phyloP scores from a whole-genome alignment of 2,888 invertebrate species.

The Aromia moschata region DNA sequence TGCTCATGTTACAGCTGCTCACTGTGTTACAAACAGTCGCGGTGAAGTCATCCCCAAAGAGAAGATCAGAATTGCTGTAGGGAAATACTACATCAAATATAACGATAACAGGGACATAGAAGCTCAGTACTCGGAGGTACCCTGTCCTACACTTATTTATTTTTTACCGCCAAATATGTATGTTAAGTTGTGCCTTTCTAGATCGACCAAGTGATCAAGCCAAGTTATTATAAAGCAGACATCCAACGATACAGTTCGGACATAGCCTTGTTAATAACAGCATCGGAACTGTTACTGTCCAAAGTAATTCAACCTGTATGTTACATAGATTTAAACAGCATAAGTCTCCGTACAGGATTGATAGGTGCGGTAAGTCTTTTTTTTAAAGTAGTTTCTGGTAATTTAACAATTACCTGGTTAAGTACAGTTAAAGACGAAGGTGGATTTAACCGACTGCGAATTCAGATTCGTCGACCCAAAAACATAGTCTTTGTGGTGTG shows the following conservation, averaged over 20 bases:
- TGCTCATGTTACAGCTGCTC: conserved; percentile 54
- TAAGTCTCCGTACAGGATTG: conserved; percentile 16
- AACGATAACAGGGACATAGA: conserved; percentile 47
- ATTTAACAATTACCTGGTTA: too few relatives aligned
- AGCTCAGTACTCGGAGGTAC: conserved; percentile 50
- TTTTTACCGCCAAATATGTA: too few relatives aligned
- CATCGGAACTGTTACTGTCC: conserved; percentile 49
- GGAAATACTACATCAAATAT: conserved; percentile 54
- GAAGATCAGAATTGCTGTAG: conserved; percentile 49
- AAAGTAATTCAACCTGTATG: conserved; percentile 58
- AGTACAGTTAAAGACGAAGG: too few relatives aligned
- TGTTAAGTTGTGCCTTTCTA: too few relatives aligned
- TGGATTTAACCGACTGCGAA: too few relatives aligned
- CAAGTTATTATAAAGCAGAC: conserved; percentile 44
- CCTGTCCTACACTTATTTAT: too few relatives aligned
- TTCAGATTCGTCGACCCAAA: too few relatives aligned
- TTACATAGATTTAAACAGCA: conserved; percentile 36
- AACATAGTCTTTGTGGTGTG: too few relatives aligned
- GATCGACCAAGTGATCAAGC: conserved; percentile 43
- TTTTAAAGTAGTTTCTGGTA: too few relatives aligned
- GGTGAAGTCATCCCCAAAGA: conserved; percentile 27
- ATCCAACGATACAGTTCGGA: conserved; percentile 50
- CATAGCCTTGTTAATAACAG: conserved; percentile 57
- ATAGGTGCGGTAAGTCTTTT: conserved; percentile 48
- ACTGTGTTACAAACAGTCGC: conserved; percentile 49